phyloP scores from a whole-genome alignment of 2,888 invertebrate species.

The Sphaerophoria taeniata region DNA sequence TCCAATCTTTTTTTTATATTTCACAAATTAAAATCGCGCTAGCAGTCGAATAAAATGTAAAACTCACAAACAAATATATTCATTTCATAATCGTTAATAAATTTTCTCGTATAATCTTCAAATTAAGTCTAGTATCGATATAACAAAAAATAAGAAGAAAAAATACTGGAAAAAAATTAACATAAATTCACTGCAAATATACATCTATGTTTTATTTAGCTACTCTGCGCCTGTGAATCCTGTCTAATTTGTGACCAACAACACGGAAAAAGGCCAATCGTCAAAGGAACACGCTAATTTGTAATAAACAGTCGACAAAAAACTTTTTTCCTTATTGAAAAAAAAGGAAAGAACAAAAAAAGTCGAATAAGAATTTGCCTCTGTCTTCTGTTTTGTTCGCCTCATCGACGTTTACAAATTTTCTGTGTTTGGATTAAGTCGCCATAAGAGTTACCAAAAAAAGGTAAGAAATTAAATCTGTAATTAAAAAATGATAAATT shows the following conservation, averaged over 20 bases:
- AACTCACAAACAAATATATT: slow-evolving; percentile 10
- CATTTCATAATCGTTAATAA: slow-evolving; percentile 36
- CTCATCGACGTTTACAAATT: slow-evolving; percentile 3
- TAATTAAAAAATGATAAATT: neutral
- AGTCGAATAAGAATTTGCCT: slow-evolving; percentile 18
- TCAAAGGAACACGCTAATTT: slow-evolving; percentile 56
- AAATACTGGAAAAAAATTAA: slow-evolving; percentile 16
- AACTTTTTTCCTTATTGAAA: slow-evolving; percentile 15
- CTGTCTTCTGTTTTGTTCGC: slow-evolving; percentile 5
- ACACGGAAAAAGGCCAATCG: slow-evolving; percentile 27
- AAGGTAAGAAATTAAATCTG: slow-evolving; percentile 33
- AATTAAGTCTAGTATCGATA: slow-evolving; percentile 43
- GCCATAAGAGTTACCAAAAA: neutral
- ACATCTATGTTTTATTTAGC: slow-evolving; percentile 31
- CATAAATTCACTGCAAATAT: slow-evolving; percentile 17
- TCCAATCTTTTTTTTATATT: slow-evolving; percentile 60
- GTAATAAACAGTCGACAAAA: slow-evolving; percentile 22
- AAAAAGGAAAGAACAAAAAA: slow-evolving; percentile 27
- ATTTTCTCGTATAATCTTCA: slow-evolving; percentile 46
- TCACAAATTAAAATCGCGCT: slow-evolving; percentile 52
- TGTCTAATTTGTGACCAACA: slow-evolving; percentile 10
- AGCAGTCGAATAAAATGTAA: slow-evolving; percentile 69
- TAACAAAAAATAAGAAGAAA: slow-evolving; percentile 34
- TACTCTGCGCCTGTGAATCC: slow-evolving; percentile 38
- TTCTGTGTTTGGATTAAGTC: slow-evolving; percentile 9